Base-by-base conservation (phyloP, 2,113 vertebrate genomes). In the Forbesichthys papilliferus region DNA sequence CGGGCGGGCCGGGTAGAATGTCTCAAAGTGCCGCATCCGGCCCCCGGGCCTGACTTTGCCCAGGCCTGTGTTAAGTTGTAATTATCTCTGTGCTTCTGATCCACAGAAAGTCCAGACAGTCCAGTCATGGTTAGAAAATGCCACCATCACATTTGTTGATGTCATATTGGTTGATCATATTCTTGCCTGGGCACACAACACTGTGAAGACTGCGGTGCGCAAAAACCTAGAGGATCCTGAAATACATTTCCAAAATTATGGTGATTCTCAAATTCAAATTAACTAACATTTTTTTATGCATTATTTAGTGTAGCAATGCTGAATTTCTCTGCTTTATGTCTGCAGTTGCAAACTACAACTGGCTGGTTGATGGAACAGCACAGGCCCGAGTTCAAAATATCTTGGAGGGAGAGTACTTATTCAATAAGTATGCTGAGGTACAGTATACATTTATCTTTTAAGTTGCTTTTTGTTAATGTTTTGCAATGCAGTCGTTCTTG, bases 311-410 rank as follows among this genome's bases (percentile, higher is more conserved):
- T 13, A 68, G 54, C 18, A 34, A 42, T 64, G 6, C 59, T 66
- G 7, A 81, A 10, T 57, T 84, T 48, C 48, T 64, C 4, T 78
- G 6, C 9, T 73, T 80, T 71, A 67, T 81, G 82, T 92, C 63
- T 89, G 68, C 76, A 99, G 98, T 94, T 69, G 75, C 93, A 68
- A 93, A 61, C 9, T 99, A 96, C 79, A 91, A 92, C 84, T 99
- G 98, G 97, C 88, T 99, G 13, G 89, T 96, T 69, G 93, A 96
- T 86, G 98, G 96, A 56, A 91, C 87, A 42, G 96, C 97, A 47
- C 76, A 90, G 73, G 61, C 85, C 14, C 73, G 18, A 61, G 82
- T 98, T 75, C 62, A 93, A 12, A 84, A 10, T 56, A 98, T 98
- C 88, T 71, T 94, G 54, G 64, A 86, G 69, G 93, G 95, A 70